Evolutionary conservation across 2,888 invertebrate species (phyloP), one percentile per base, ranked within the genome.

Genomic region (Lycia hirtaria): DNA sequence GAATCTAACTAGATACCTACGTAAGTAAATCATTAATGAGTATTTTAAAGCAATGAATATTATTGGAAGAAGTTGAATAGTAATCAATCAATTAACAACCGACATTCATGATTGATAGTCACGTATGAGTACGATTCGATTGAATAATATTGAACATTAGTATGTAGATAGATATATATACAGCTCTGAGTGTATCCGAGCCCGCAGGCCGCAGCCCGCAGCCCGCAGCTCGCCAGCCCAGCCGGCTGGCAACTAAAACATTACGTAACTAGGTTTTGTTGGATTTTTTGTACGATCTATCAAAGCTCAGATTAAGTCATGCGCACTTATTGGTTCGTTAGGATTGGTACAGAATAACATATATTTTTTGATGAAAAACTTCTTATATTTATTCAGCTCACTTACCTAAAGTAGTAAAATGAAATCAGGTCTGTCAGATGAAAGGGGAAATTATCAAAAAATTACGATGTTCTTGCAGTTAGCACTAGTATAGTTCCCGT

Each of bases 251-350:
- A 69, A 71, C 65, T 55, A 69, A 71, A 72, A 62, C 59, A 72
- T 76, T 78, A 77, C 73, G 74, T 73, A 76, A 77, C 69, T 68
- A 71, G 65, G 71, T 74, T 78, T 78, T 73, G 74, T 70, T 58
- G 56, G 64, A 71, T 77, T 79, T 82, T 74, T 69, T 74, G 68
- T 58, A n/a, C 51, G 20, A 47, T 56, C 66, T 65, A 66, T 60
- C 68, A 67, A 65, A 73, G 67, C 60, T 61, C 56, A 66, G 72
- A 76, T 75, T 77, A 79, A 78, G 77, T 76, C 70, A 71, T 69
- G 72, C 65, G 66, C 38, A 47, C 49, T 60, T 45, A 56, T 50
- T 38, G 32, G 41, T 38, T 45, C 40, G 35, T 50, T 32, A 44
- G 37, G 50, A 12, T 19, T 9, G 20, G 56, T 52, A 49, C 45